These are phyloP conservation scores for Strongylocentrotus purpuratus DNA, from an alignment of 35 echinoderm and acorn worm species.

Conservation along the genomic window DNA sequence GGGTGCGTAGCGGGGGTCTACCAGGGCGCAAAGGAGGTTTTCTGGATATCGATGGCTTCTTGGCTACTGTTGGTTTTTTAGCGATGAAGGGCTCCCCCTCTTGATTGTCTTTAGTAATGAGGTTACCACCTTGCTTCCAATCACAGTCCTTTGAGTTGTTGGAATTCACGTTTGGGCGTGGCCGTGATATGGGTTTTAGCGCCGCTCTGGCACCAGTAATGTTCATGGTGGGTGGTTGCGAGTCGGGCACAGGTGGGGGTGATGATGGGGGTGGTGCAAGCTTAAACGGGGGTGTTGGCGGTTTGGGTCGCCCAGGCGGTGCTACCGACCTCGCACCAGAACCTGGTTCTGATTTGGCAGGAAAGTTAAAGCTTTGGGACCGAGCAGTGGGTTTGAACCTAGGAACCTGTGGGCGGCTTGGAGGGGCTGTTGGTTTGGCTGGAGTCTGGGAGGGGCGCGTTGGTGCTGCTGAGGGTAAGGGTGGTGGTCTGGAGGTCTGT, in stretches of 20 bases:
- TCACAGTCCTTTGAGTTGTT: conserved; percentile 37
- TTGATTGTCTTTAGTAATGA: conserved; percentile 7
- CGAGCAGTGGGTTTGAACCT: conserved; percentile 28
- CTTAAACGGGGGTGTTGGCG: background rate
- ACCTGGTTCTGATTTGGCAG: background rate
- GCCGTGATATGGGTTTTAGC: conserved; percentile 27
- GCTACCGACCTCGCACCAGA: background rate
- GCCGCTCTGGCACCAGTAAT: background rate
- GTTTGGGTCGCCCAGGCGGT: conserved; percentile 8
- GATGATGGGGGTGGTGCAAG: background rate
- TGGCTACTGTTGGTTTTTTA: conserved; percentile 36
- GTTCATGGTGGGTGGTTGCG: background rate
- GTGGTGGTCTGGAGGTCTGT: background rate
- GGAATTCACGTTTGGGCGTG: conserved; percentile 36
- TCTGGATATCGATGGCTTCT: conserved; percentile 15
- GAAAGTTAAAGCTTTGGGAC: conserved; percentile 17
- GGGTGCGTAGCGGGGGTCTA: conserved; percentile 18
- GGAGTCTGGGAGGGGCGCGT: background rate
- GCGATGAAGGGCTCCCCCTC: conserved; percentile 40
- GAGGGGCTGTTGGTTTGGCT: background rate
- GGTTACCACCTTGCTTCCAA: conserved; percentile 14
- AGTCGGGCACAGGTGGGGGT: background rate
- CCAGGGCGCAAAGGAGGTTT: conserved; percentile 17
- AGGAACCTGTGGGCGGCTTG: conserved; percentile 20
- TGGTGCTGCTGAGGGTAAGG: background rate